A percentile compares a stretch with the other conserved stretches of the same genome.
Conservation (phyloP, 2,797 vertebrate genomes). For the Carapus acus region DNA sequence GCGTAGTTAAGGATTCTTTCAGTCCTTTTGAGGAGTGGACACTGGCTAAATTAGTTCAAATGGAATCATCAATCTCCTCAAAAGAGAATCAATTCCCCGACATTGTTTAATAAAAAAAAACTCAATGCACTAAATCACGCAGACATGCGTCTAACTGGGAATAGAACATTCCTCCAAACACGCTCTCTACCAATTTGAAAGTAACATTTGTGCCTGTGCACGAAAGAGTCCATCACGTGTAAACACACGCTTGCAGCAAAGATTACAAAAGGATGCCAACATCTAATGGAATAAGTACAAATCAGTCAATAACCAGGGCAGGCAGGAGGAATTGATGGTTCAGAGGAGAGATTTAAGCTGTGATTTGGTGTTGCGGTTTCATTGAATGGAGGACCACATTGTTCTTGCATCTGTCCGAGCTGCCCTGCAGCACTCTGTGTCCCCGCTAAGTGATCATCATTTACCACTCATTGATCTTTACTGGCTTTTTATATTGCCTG, state of each 20-base stretch:
- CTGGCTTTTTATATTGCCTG: slow-evolving; percentile 32
- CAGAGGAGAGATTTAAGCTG: background rate
- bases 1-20: slow-evolving; percentile 41
- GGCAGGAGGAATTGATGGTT: background rate
- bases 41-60: slow-evolving; percentile 52
- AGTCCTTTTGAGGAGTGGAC: slow-evolving; percentile 35
- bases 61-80: slow-evolving; percentile 45
- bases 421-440: slow-evolving; percentile 6
- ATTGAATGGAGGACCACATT: slow-evolving; percentile 12
- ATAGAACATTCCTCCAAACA: slow-evolving; percentile 11
- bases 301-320: background rate
- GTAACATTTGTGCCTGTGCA: slow-evolving; percentile 9
- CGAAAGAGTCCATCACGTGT: slow-evolving; percentile 1
- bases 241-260: background rate
- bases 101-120: too few relatives aligned
- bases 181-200: background rate
- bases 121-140: too few relatives aligned
- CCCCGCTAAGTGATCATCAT: slow-evolving; percentile 33
- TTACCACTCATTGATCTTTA: slow-evolving; percentile 35
- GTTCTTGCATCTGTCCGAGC: background rate
- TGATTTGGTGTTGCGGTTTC: slow-evolving; percentile 11
- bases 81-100: too few relatives aligned
- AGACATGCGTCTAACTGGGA: slow-evolving; percentile 25
- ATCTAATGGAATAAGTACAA: background rate
- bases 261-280: background rate